Evolutionary conservation across 2,797 vertebrate genomes (phyloP).

Genomic region (Poecilia gillii): DNA sequence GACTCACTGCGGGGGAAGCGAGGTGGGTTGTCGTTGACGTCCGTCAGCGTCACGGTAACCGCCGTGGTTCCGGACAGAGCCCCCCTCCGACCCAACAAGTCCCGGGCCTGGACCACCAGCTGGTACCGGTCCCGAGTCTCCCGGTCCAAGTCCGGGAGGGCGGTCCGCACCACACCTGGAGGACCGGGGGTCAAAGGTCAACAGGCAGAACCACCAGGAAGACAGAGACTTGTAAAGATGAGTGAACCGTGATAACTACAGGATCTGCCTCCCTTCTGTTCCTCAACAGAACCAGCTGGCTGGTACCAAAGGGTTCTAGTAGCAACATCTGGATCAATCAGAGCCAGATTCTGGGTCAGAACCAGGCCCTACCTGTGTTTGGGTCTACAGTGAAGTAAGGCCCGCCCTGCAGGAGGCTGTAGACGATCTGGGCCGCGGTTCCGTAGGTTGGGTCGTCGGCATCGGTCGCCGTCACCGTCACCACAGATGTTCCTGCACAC

Average conservation of each 20-base stretch:
- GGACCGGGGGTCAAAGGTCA: neutral
- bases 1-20: constrained; percentile 60
- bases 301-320: neutral
- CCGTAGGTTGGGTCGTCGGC: constrained; percentile 93
- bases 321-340: too few relatives aligned
- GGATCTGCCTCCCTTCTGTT: too few relatives aligned
- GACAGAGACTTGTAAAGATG: neutral
- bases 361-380: constrained; percentile 84
- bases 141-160: constrained; percentile 91
- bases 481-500: constrained; percentile 78
- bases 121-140: constrained; percentile 90
- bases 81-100: constrained; percentile 94
- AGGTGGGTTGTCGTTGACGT: constrained; percentile 93
- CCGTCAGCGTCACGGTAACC: constrained; percentile 89
- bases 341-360: neutral
- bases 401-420: constrained; percentile 91
- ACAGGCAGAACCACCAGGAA: neutral
- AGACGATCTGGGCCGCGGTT: constrained; percentile 90
- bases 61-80: constrained; percentile 91
- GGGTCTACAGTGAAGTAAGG: constrained; percentile 91
- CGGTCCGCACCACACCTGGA: constrained; percentile 90
- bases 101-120: constrained; percentile 92
- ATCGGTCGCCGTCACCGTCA: constrained; percentile 91
- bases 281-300: too few relatives aligned
- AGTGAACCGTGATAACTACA: neutral